Conservation (phyloP, 2,113 vertebrate genomes). For the Panurus biarmicus region DNA sequence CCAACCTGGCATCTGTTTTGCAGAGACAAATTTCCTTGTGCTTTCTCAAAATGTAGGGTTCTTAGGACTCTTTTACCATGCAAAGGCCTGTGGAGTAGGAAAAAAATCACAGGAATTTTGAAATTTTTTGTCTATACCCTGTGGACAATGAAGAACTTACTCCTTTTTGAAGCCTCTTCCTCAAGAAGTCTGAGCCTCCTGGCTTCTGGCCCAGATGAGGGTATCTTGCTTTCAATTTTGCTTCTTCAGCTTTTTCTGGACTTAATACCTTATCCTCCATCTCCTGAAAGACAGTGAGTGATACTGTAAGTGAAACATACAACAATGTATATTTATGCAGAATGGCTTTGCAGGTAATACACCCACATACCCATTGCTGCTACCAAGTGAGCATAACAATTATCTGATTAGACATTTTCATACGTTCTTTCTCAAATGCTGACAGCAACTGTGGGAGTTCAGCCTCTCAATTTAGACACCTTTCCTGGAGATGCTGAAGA, state of each 20-base stretch:
- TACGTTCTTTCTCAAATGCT: not conserved
- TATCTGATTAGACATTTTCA: not conserved
- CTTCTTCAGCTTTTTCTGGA: conserved; percentile 94
- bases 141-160: conserved; percentile 73
- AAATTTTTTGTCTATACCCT: not conserved
- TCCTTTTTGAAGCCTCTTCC: conserved; percentile 95
- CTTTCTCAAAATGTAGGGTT: not conserved
- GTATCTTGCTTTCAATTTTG: conserved; percentile 93
- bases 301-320: not conserved
- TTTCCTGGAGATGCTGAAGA: not conserved
- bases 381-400: not conserved
- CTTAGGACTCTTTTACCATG: not conserved
- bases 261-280: conserved; percentile 90
- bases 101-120: not conserved
- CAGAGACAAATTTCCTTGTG: not conserved
- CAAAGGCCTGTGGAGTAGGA: not conserved
- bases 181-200: conserved; percentile 93
- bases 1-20: not conserved
- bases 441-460: not conserved
- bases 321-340: not conserved
- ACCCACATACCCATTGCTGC: not conserved
- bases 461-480: not conserved
- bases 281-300: conserved; percentile 72
- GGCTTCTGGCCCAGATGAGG: conserved; percentile 93
- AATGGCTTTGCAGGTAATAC: not conserved